Evolutionary conservation across 1,140 invertebrate genomes (phyloP), one percentile per base, ranked within the genome.

Genomic region (Stegodyphus dumicola): DNA sequence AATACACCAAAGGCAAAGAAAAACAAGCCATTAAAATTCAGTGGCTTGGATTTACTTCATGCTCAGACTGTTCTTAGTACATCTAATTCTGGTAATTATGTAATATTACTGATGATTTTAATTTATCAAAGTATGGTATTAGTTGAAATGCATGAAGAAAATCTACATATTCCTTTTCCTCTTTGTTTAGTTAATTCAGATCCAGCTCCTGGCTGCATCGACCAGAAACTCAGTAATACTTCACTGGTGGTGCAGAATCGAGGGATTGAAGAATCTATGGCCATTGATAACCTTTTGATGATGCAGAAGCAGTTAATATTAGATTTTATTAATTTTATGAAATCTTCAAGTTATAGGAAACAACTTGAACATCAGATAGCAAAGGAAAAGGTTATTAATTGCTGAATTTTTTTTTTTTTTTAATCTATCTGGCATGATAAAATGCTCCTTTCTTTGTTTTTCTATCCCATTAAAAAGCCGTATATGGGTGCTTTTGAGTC

Each of bases 191-290:
- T 18, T 51, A 52, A 49, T 15, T 76, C 77, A 56, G 86, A 88
- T 79, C 95, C 95, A 17, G 95, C 96, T 17, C 96, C 95, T 15
- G 96, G 96, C 66, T 96, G 95, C 88, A 94, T 97, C 66, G 96
- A 96, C 90, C 96, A 97, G 90, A 95, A 96, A 88, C 91, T 97
- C 6, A 81, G 78, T 83, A 81, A 56, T 56, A 54, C 66, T 6
- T 33, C 75, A 13, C 13, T 66, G 17, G 6, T 73, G 33, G 53
- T 60, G 51, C 15, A 85, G 53, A 51, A 75, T 53, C 77, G 33
- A 53, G 51, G 33, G 0, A 48, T 67, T 60, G 87, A 83, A 77
- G 52, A 66, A 77, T 51, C 70, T 73, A 15, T 95, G 96, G 94
- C 94, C 33, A 90, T 98, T 78, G 95, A 97, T 89, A 94, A 96